phyloP scores from a whole-genome alignment of 92 coral and sea anemone genomes.

The Epizoanthus stellaris region DNA sequence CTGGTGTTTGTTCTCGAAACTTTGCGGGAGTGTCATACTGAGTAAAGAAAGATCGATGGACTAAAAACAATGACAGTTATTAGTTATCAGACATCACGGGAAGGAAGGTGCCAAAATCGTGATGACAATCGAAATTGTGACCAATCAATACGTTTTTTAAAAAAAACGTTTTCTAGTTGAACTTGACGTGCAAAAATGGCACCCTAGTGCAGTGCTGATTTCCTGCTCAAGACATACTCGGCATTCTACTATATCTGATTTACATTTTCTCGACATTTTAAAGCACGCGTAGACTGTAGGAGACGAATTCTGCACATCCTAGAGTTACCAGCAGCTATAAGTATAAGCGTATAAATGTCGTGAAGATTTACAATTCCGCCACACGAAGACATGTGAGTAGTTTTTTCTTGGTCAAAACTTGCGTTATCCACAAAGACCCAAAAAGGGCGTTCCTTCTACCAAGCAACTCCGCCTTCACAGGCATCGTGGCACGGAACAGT shows the following conservation, averaged over 20 bases:
- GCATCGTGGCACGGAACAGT: background rate
- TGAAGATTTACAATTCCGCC: no score
- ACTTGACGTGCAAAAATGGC: background rate
- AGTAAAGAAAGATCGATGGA: background rate
- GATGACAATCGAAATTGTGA: background rate
- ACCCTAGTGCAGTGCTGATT: background rate
- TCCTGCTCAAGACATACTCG: background rate
- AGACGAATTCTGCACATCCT: no score
- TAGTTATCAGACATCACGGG: background rate
- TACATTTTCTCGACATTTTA: no score
- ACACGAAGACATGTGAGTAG: no score
- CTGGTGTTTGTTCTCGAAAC: background rate
- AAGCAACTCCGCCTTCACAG: background rate
- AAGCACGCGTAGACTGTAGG: no score
- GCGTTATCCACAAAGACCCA: no score
- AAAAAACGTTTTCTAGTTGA: background rate
- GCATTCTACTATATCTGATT: no score
- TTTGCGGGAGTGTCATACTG: constrained; percentile 13
- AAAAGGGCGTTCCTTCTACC: no score
- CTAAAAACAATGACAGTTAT: background rate
- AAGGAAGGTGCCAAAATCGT: background rate
- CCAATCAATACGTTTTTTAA: no score
- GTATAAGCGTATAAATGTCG: no score
- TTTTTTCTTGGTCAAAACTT: no score
- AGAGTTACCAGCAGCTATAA: no score